Conservation (phyloP, 1,140 invertebrate genomes). For the Kradibia gibbosae region DNA sequence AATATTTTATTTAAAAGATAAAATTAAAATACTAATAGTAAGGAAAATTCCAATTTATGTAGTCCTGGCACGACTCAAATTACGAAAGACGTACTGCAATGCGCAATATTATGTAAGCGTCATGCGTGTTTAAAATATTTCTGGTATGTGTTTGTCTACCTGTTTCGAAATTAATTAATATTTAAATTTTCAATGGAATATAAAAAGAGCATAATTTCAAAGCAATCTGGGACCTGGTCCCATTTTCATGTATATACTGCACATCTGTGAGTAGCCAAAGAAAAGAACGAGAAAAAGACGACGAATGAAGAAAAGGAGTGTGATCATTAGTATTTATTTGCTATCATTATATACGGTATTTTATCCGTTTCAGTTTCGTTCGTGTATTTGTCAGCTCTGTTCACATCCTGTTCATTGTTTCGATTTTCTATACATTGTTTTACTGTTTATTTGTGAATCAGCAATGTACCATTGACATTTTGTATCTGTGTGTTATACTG, state of each 20-base stretch:
- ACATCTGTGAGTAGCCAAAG: not conserved
- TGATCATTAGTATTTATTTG: conserved; percentile 73
- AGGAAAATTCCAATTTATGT: not conserved
- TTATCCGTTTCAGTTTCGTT: conserved; percentile 50
- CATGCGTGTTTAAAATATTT: not conserved
- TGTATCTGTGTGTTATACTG: not conserved
- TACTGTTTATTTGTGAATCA: conserved; percentile 31
- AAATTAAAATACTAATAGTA: not conserved
- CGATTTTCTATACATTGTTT: conserved; percentile 26
- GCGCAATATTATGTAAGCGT: not conserved
- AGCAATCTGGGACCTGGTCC: conserved; percentile 4
- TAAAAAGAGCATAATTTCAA: conserved; percentile 26
- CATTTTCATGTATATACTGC: not conserved
- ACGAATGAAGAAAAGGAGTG: conserved; percentile 52
- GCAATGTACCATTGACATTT: not conserved
- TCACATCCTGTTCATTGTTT: conserved; percentile 24
- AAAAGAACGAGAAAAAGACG: conserved; percentile 31
- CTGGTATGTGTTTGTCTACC: not conserved
- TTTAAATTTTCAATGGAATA: too few species aligned
- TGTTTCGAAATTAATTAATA: too few species aligned
- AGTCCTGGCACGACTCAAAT: not conserved
- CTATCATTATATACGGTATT: conserved; percentile 69
- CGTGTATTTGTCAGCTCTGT: conserved; percentile 32
- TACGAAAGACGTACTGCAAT: not conserved
- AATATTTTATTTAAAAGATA: not conserved